Base-by-base conservation (phyloP, 2,113 vertebrate species). In the Atrichornis clamosus region DNA sequence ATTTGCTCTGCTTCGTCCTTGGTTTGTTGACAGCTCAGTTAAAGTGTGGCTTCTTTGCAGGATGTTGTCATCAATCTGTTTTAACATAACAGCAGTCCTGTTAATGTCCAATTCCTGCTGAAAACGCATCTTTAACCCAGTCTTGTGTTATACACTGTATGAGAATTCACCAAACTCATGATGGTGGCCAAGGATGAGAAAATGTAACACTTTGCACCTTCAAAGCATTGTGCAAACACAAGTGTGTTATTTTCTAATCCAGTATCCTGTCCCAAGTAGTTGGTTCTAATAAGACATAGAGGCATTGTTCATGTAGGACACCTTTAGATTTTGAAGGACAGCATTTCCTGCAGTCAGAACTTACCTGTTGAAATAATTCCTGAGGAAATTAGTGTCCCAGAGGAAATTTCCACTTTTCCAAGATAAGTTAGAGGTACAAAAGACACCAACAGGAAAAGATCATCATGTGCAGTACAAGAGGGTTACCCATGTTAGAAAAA, bases 21-120 rank as follows among this genome's bases (percentile, higher is more conserved):
- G 60, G 35, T 86, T 47, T 87, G 79, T 78, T 81, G 72, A 91
- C 73, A 94, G 76, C 76, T 90, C 73, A 50, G 75, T 84, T 94
- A 50, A 94, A 86, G 32, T 30, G 42, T 84, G 62, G 7, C 52
- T 91, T 37, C 86, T 62, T 91, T 62, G 46, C 84, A 89, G 68
- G 58, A 76, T 4, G 1, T 65, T 90, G 64, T 90, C 67, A 69
- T 84, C 5, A 0, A 21, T 76, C 65, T 93, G 72, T 83, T 64
- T 92, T 80, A 89, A 37, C 62, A 50, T 53, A 74, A 35, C 58
- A 75, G 27, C 42, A 83, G 14, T 63, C 6, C 30, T 35, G 16
- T 80, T 67, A 65, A 37, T 53, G 22, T 62, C 53, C 39, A 69
- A 7, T 89, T 89, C 81, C 81, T 80, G 33, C 53, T 91, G 75